A percentile compares a stretch with the other conserved stretches of the same genome.
Conservation (phyloP, 92 coral and sea anemone genomes). For the Palythoa heliodiscus region DNA sequence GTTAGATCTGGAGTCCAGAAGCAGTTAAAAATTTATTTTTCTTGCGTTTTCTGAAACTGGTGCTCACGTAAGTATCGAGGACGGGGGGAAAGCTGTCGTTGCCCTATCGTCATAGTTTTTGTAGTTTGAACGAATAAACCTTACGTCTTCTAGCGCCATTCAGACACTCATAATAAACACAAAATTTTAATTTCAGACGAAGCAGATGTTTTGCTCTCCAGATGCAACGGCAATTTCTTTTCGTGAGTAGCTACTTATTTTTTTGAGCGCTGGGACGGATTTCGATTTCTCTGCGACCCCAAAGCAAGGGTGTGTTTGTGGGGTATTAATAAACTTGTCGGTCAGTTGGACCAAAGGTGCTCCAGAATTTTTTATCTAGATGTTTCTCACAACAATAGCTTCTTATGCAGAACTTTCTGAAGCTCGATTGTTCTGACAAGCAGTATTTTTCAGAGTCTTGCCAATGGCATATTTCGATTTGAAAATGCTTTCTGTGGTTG, state of each 20-base stretch:
- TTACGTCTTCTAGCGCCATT: constrained; percentile 47
- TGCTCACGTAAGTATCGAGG: constrained; percentile 46
- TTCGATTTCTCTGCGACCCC: constrained; percentile 35
- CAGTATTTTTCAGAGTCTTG: background rate
- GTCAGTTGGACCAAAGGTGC: constrained; percentile 10
- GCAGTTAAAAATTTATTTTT: constrained; percentile 4
- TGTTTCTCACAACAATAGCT: background rate
- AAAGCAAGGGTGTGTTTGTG: constrained; percentile 43
- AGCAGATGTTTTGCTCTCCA: constrained; percentile 52
- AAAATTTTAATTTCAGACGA: constrained; percentile 33
- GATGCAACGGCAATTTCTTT: constrained; percentile 11
- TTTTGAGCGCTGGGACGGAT: constrained; percentile 23
- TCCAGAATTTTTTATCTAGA: constrained; percentile 1
- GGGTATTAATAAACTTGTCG: constrained; percentile 32
- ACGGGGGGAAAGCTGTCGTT: constrained; percentile 38
- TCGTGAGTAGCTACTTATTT: constrained; percentile 8
- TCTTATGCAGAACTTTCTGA: constrained; percentile 10
- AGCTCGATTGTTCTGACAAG: background rate
- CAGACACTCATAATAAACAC: constrained; percentile 51
- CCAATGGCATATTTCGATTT: background rate
- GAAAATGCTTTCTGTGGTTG: background rate
- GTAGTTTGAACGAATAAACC: constrained; percentile 54
- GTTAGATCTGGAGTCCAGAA: background rate
- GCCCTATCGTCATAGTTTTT: constrained; percentile 24
- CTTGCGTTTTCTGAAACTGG: constrained; percentile 33